A percentile compares a stretch with the other conserved stretches of the same genome.
These are phyloP conservation scores for Euura lappo DNA, from an alignment of 1,140 invertebrate species.

Conservation along the genomic window DNA sequence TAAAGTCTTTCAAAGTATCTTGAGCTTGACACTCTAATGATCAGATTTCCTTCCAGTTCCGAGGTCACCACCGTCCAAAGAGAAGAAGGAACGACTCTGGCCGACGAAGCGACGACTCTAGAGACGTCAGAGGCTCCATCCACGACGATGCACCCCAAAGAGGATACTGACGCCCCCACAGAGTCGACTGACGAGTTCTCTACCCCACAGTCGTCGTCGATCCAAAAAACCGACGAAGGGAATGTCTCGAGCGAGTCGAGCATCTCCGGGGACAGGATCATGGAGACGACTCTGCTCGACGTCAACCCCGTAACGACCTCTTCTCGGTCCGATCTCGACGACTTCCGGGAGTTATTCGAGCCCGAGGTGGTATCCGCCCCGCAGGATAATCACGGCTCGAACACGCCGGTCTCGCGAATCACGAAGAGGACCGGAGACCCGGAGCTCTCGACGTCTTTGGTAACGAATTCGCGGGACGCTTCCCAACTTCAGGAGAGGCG, in stretches of 20 bases:
- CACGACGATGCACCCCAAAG: constrained; percentile 33
- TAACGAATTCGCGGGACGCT: too few relatives aligned
- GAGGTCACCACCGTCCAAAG: not conserved
- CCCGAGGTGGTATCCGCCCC: constrained; percentile 36
- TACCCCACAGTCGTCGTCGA: not conserved
- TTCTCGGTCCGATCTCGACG: constrained; percentile 14
- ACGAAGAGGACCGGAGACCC: constrained; percentile 13
- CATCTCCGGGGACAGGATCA: constrained; percentile 44
- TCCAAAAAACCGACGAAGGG: constrained; percentile 24
- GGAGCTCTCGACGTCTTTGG: constrained; percentile 9
- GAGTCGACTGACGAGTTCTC: constrained; percentile 41
- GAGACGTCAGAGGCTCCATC: constrained; percentile 24
- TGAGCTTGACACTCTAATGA: too few relatives aligned
- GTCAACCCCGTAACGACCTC: constrained; percentile 5
- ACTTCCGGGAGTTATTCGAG: constrained; percentile 23
- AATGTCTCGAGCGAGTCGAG: constrained; percentile 46
- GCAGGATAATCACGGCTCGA: constrained; percentile 12
- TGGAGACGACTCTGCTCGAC: constrained; percentile 43
- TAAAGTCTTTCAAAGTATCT: too few relatives aligned
- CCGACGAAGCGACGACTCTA: constrained; percentile 20
- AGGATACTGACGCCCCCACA: constrained; percentile 26
- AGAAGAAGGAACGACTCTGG: constrained; percentile 1
- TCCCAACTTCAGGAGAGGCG: too few relatives aligned
- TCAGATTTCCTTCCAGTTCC: too few relatives aligned
- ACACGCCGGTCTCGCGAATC: not conserved